A percentile compares a stretch with the other conserved stretches of the same genome.
Conservation (phyloP, 2,888 invertebrate genomes). For the Dryobotodes eremita region DNA sequence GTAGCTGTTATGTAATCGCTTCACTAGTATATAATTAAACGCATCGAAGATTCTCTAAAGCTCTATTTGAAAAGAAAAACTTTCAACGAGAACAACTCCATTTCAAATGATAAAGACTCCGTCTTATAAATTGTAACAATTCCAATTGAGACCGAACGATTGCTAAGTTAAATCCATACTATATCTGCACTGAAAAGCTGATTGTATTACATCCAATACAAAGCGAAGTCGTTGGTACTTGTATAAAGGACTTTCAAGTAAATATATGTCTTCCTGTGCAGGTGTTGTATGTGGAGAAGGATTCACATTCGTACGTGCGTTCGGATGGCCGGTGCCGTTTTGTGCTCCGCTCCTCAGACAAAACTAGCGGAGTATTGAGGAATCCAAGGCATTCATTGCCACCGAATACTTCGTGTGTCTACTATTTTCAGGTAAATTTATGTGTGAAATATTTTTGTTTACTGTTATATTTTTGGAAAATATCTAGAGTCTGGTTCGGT, state of each 20-base stretch:
- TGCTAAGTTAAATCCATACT: slow-evolving; percentile 41
- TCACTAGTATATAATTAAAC: background rate
- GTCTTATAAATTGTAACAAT: slow-evolving; percentile 40
- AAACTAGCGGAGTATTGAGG: slow-evolving; percentile 93
- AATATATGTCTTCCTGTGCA: slow-evolving; percentile 73
- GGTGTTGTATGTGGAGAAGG: slow-evolving; percentile 94
- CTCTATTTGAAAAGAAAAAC: slow-evolving; percentile 3
- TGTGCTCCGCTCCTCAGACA: slow-evolving; percentile 94
- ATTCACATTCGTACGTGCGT: slow-evolving; percentile 94
- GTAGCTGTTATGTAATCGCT: background rate
- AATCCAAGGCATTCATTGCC: slow-evolving; percentile 95
- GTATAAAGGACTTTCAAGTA: slow-evolving; percentile 13
- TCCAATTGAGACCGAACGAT: slow-evolving; percentile 49
- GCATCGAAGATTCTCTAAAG: too few species aligned
- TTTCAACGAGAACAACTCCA: slow-evolving; percentile 6
- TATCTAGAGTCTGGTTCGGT: background rate
- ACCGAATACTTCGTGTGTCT: slow-evolving; percentile 95
- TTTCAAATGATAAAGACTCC: slow-evolving; percentile 33
- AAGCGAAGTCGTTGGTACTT: slow-evolving; percentile 38
- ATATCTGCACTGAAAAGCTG: slow-evolving; percentile 47
- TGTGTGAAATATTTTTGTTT: slow-evolving; percentile 16
- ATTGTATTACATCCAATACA: slow-evolving; percentile 57
- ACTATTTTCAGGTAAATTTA: slow-evolving; percentile 92
- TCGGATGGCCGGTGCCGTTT: slow-evolving; percentile 94
- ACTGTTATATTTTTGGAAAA: slow-evolving; percentile 5